These are phyloP conservation scores for Labroides dimidiatus DNA, from an alignment of 2,797 vertebrate species.

Conservation along the genomic window DNA sequence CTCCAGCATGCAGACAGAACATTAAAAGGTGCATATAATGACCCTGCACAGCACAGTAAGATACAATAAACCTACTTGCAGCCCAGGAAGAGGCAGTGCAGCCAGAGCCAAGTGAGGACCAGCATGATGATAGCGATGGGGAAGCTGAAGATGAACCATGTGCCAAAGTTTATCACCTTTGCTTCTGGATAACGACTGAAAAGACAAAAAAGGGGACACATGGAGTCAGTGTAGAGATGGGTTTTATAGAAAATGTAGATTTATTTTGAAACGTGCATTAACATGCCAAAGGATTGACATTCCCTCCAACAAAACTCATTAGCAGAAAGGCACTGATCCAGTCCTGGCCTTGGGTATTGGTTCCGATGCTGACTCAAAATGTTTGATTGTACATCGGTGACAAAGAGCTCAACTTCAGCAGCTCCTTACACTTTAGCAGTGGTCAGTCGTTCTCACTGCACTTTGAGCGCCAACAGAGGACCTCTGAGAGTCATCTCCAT, in stretches of 20 bases:
- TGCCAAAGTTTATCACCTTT: slow-evolving; percentile 96
- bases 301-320: too few relatives aligned
- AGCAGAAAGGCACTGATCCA: too few relatives aligned
- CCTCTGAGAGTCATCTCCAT: background rate
- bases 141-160: slow-evolving; percentile 98
- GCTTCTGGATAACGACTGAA: slow-evolving; percentile 94
- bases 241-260: too few relatives aligned
- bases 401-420: too few relatives aligned
- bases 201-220: slow-evolving; percentile 8
- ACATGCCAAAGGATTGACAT: too few relatives aligned
- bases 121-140: slow-evolving; percentile 96
- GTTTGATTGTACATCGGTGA: too few relatives aligned
- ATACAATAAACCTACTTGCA: slow-evolving; percentile 90
- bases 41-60: background rate
- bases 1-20: slow-evolving; percentile 9
- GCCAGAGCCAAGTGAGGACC: slow-evolving; percentile 97
- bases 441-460: background rate
- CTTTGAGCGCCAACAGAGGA: background rate
- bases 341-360: too few relatives aligned
- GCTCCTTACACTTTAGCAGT: too few relatives aligned
- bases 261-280: too few relatives aligned
- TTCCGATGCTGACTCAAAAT: too few relatives aligned
- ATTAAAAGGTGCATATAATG: background rate
- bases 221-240: background rate
- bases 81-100: slow-evolving; percentile 96